Percentiles rank a stretch among this genome's conserved stretches.
These are phyloP conservation scores for Yponomeuta evonymella DNA, from an alignment of 2,888 invertebrate species.

Conservation along the genomic window DNA sequence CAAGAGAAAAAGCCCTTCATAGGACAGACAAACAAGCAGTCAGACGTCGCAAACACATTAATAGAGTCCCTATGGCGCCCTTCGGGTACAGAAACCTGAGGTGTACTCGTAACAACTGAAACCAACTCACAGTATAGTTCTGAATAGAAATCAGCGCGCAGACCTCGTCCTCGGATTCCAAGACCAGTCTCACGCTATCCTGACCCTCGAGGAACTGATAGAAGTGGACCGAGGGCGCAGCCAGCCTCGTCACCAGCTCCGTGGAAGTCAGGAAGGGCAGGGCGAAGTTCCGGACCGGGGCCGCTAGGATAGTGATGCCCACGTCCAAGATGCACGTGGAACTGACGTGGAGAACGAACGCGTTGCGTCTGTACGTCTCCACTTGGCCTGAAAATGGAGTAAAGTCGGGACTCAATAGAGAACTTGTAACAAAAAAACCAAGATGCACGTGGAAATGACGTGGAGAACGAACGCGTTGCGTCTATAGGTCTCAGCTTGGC, in stretches of 20 bases:
- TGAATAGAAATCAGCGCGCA: conserved; percentile 59
- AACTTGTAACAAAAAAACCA: neutral
- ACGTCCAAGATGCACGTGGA: conserved; percentile 42
- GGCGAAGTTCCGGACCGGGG: conserved; percentile 38
- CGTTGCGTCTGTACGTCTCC: neutral
- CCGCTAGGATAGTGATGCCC: conserved; percentile 35
- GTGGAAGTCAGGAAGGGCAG: conserved; percentile 27
- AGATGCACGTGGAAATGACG: conserved; percentile 49
- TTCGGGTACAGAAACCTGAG: neutral
- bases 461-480: conserved; percentile 36
- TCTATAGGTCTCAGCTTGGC: neutral
- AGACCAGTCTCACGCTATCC: conserved; percentile 48
- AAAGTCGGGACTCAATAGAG: neutral
- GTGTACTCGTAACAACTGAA: neutral
- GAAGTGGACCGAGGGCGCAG: neutral
- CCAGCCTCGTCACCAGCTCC: conserved; percentile 4
- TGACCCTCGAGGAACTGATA: conserved; percentile 45
- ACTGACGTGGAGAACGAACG: conserved; percentile 47
- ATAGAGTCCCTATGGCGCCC: no score
- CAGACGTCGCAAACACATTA: no score
- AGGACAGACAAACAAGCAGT: no score
- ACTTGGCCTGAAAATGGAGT: neutral
- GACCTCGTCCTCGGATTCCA: conserved; percentile 45
- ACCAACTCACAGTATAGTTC: conserved; percentile 42
- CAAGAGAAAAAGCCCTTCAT: no score